Percentiles rank a stretch among this genome's conserved stretches.
These are phyloP conservation scores for Tachysurus vachellii DNA, from an alignment of 2,113 vertebrate species.

Conservation along the genomic window DNA sequence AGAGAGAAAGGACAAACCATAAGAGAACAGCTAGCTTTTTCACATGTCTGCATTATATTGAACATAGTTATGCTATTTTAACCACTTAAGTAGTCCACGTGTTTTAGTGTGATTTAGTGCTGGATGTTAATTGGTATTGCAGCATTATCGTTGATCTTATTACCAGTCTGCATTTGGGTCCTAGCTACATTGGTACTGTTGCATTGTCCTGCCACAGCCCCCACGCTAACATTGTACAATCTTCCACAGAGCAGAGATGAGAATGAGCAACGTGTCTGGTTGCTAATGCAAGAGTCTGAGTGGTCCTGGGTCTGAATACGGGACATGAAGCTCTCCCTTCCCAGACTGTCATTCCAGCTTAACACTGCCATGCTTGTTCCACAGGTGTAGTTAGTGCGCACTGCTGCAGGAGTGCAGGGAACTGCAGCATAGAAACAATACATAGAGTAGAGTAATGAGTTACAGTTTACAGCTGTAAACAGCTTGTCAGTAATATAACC, in stretches of 20 bases:
- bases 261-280: conserved; percentile 60
- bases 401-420: conserved; percentile 66
- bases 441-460: neutral
- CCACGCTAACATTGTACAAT: conserved; percentile 62
- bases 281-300: conserved; percentile 50
- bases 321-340: conserved; percentile 59
- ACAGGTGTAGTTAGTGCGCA: conserved; percentile 64
- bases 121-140: neutral
- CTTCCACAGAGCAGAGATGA: conserved; percentile 64
- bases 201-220: conserved; percentile 64
- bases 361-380: conserved; percentile 57
- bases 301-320: conserved; percentile 42
- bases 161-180: conserved; percentile 67
- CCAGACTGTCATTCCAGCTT: conserved; percentile 69
- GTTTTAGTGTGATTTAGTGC: neutral
- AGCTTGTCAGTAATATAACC: neutral
- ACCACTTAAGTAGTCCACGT: neutral
- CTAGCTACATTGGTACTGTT: conserved; percentile 65
- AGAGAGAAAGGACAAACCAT: neutral
- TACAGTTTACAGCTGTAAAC: neutral
- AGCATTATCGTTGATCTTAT: neutral
- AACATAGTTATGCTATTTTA: neutral
- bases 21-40: neutral
- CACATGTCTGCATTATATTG: neutral
- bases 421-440: conserved; percentile 50